These are phyloP conservation scores for Heterodera filipjevi DNA, from an alignment of 2,888 invertebrate species.

Conservation along the genomic window DNA sequence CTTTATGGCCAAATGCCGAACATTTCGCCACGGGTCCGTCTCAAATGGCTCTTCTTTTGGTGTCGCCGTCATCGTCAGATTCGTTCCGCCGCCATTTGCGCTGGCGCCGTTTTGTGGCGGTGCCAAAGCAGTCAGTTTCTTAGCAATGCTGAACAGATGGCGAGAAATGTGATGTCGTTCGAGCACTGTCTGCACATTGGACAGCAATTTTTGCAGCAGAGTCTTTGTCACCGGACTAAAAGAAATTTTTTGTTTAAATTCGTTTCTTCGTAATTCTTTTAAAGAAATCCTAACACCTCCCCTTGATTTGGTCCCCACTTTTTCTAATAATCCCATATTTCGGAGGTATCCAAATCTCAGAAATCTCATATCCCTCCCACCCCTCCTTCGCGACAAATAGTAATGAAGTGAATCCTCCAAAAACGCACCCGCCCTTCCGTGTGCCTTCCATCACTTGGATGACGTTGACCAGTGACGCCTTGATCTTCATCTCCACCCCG, in stretches of 20 bases:
- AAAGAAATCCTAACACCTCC: too few species aligned
- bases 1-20: slow-evolving; percentile 33
- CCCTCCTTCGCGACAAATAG: too few species aligned
- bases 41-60: slow-evolving; percentile 24
- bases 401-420: background rate
- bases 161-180: slow-evolving; percentile 19
- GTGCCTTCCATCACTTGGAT: slow-evolving; percentile 38
- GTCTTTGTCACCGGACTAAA: slow-evolving; percentile 15
- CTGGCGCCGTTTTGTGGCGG: slow-evolving; percentile 20
- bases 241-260: background rate
- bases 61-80: background rate
- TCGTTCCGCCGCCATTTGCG: background rate
- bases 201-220: slow-evolving; percentile 15
- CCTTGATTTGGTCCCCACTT: too few species aligned
- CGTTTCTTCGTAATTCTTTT: too few species aligned
- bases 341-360: too few species aligned
- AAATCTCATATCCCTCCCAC: too few species aligned
- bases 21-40: slow-evolving; percentile 34
- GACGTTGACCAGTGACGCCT: slow-evolving; percentile 32
- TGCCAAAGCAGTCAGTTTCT: slow-evolving; percentile 8
- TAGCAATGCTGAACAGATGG: slow-evolving; percentile 17
- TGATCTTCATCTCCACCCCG: slow-evolving; percentile 28
- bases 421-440: slow-evolving; percentile 22
- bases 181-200: slow-evolving; percentile 20
- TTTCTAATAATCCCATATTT: too few species aligned